Evolutionary conservation across 2,797 vertebrate genomes (phyloP).

Genomic region (Chanos chanos): DNA sequence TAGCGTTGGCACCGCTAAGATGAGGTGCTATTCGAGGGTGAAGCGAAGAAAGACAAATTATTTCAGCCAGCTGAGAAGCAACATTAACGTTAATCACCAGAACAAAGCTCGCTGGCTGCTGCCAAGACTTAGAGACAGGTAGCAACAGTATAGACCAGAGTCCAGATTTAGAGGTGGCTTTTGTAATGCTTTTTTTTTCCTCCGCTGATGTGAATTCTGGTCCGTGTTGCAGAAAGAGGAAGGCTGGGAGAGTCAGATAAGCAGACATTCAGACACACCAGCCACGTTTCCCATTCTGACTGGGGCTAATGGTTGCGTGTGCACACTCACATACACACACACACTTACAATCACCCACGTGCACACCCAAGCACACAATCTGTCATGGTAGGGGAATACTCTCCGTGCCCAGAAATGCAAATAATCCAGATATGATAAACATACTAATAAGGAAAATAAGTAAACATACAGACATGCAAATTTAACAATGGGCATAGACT

Average conservation of each 20-base stretch:
- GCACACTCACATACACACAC: background rate
- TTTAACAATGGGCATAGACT: background rate
- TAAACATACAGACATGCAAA: background rate
- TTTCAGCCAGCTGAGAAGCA: background rate
- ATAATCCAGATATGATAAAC: too few relatives aligned
- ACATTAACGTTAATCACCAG: slow-evolving; percentile 2
- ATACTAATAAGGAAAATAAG: too few relatives aligned
- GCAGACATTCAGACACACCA: slow-evolving; percentile 24
- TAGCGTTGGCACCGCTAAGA: background rate
- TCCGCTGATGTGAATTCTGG: background rate
- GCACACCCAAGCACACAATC: background rate
- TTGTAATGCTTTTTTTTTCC: background rate
- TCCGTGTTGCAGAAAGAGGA: slow-evolving; percentile 14
- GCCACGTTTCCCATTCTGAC: too few relatives aligned
- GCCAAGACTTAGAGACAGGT: too few relatives aligned
- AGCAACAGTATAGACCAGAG: too few relatives aligned
- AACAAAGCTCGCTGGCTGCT: too few relatives aligned
- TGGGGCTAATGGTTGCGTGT: too few relatives aligned
- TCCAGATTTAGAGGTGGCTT: background rate
- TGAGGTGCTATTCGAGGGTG: too few relatives aligned
- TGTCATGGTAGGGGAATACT: too few relatives aligned
- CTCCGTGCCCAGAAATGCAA: too few relatives aligned
- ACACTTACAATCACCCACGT: background rate
- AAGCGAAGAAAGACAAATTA: background rate
- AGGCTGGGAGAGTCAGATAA: slow-evolving; percentile 37